Evolutionary conservation across 2,797 vertebrate species (phyloP), one percentile per base, ranked within the genome.

Genomic region (Typhlichthys subterraneus): DNA sequence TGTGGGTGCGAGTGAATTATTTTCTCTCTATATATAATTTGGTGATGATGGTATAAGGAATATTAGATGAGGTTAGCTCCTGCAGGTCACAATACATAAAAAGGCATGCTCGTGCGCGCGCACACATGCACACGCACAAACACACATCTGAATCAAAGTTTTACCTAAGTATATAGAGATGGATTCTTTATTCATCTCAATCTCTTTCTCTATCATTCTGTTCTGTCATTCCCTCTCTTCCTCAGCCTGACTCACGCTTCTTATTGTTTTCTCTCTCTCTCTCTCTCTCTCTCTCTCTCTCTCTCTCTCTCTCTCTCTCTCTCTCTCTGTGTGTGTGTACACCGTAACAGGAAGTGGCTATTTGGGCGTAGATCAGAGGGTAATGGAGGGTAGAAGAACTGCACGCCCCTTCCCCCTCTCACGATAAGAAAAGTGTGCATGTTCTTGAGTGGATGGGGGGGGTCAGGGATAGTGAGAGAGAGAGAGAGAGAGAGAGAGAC

Each of bases 311-410:
- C 1, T 14, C 56, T 57, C 46, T 57, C 50, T 19, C 15, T 15
- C n/a, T 7, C 51, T 46, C 13, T 45, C 12, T 61, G 42, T 52
- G 56, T 66, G 14, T 69, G 47, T 81, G 63, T 73, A 69, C 54
- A 61, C 69, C 69, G 61, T 49, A 80, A 81, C 85, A 91, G 91
- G 89, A 92, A 88, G 86, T 87, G 78, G 67, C 72, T 89, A 87
- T 87, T 91, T 89, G 75, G 83, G 83, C 70, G 81, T 70, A 84
- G 84, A 87, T 90, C 63, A 31, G 63, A 57, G 60, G 77, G 82
- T 81, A 89, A 88, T 91, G 87, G 77, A 85, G 83, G 84, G 79
- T 83, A 80, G 73, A 80, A 69, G 77, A 77, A 70, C 80, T 77
- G 76, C 85, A 75, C 58, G 76, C 72, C 81, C 65, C 83, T 74